These are phyloP conservation scores for Nephrotoma appendiculata DNA, from an alignment of 2,888 invertebrate species.

Conservation along the genomic window DNA sequence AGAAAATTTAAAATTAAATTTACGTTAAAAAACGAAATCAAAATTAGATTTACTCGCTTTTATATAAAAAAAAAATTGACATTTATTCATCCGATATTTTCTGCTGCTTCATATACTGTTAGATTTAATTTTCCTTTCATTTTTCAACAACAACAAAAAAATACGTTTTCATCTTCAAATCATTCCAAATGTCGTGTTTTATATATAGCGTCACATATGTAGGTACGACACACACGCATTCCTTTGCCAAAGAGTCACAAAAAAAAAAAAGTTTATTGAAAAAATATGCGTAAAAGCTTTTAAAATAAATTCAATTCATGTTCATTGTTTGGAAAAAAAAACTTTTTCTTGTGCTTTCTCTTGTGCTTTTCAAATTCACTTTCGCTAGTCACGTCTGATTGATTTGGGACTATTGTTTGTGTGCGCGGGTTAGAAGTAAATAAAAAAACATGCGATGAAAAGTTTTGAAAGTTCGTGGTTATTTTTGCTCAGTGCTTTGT, in stretches of 20 bases:
- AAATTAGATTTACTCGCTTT: neutral
- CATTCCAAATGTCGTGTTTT: neutral
- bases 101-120: neutral
- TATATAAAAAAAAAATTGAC: neutral
- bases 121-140: no score
- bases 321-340: neutral
- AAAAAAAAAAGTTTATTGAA: neutral
- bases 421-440: neutral
- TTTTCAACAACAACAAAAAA: no score
- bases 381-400: neutral
- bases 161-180: no score
- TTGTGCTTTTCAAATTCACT: neutral
- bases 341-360: neutral
- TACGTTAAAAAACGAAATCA: neutral
- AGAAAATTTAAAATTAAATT: neutral
- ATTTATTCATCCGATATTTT: neutral
- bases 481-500: no score
- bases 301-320: neutral
- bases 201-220: neutral
- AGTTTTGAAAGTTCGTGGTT: no score
- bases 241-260: neutral
- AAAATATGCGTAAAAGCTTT: neutral
- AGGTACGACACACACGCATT: neutral
- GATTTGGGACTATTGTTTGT: neutral
- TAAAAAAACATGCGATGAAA: no score